Conservation (phyloP, 2,888 invertebrate genomes). For the Melikaiella ostensackeni region DNA sequence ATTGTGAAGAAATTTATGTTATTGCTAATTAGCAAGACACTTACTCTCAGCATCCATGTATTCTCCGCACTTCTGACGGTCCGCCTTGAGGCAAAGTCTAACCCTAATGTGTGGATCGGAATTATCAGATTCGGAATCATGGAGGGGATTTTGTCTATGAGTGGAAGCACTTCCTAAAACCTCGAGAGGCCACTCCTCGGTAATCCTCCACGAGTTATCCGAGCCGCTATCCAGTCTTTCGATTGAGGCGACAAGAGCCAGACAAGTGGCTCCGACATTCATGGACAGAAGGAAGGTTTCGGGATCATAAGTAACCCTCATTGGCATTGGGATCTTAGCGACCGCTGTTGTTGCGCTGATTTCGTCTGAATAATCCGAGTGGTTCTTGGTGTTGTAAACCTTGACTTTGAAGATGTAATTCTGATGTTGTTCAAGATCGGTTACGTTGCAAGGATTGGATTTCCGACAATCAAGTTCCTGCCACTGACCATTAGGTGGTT, state of each 20-base stretch:
- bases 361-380: conserved; percentile 92
- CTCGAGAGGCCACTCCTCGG: conserved; percentile 85
- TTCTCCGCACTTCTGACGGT: conserved; percentile 90
- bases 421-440: conserved; percentile 91
- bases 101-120: conserved; percentile 85
- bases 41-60: conserved; percentile 91
- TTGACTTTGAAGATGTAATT: conserved; percentile 93
- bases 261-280: conserved; percentile 88
- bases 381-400: conserved; percentile 92
- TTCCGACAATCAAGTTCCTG: conserved; percentile 91
- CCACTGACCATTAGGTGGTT: conserved; percentile 84
- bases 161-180: conserved; percentile 85
- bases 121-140: conserved; percentile 80
- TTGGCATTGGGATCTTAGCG: conserved; percentile 88
- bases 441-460: conserved; percentile 92
- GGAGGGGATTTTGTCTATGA: conserved; percentile 84
- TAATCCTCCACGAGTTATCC: conserved; percentile 83
- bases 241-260: conserved; percentile 87
- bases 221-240: conserved; percentile 83
- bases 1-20: not conserved
- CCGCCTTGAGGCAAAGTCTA: conserved; percentile 88
- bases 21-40: conserved; percentile 71
- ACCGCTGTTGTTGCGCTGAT: conserved; percentile 90
- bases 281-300: conserved; percentile 87
- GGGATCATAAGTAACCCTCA: conserved; percentile 90